Evolutionary conservation across 2,797 vertebrate species (phyloP), one percentile per base, ranked within the genome.

Genomic region (Xiphophorus birchmanni): DNA sequence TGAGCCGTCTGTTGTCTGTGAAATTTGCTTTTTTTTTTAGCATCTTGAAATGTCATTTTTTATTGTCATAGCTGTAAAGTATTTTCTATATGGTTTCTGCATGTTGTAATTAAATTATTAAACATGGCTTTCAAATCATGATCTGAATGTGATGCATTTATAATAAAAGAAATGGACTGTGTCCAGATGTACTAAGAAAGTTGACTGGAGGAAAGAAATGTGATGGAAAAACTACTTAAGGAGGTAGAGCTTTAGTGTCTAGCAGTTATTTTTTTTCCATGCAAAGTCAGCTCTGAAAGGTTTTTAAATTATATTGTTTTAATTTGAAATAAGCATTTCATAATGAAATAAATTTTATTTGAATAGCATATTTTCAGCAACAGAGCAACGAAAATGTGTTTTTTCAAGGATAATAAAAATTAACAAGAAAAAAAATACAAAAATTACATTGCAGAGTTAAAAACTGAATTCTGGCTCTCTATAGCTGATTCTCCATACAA

Each of bases 51-150:
- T 87, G 73, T 85, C 3, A 1, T 82, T 82, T 79, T 79, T 81
- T 75, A 80, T 76, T 87, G 90, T 92, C 84, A 86, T 91, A 88
- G 82, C 79, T 94, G 92, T 93, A 90, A 90, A 94, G 73, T 82
- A 87, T 87, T 93, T 93, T 94, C 87, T 92, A 82, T 86, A 89
- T 91, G 85, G 73, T 91, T 91, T 90, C 84, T 93, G 93, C 93
- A 94, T 94, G 93, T 78, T 90, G 85, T 79, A 90, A 91, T 92
- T 94, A 95, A 95, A 94, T 94, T 93, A 94, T 94, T 94, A 93
- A 92, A 91, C 69, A 83, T 87, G 75, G 50, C 81, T 86, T 84
- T 83, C 40, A 76, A n/a, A 74, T 80, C 37, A 29, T 13, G 23
- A 73, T 74, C 17, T 84, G 47, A 47, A 50, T 82, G 60, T 78